These are phyloP conservation scores for Branchinecta lindahli DNA, from an alignment of 1,140 invertebrate species.

Conservation along the genomic window DNA sequence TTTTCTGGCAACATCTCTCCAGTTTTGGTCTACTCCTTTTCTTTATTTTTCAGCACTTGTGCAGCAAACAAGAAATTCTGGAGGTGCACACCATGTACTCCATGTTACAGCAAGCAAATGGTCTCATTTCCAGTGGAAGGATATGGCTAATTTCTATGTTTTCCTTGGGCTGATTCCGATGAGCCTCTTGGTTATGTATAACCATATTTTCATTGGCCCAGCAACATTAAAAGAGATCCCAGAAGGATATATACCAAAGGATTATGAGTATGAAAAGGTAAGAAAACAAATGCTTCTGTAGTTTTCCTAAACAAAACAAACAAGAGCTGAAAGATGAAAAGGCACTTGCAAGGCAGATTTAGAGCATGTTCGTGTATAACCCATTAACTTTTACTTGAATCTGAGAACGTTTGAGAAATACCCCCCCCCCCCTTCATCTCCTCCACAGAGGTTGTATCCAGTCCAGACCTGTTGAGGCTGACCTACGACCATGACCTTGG, in stretches of 20 bases:
- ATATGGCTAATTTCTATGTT: neutral
- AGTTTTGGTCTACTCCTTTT: neutral
- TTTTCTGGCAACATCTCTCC: too few relatives aligned
- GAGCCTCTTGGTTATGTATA: neutral
- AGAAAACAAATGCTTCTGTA: neutral
- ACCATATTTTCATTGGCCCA: neutral
- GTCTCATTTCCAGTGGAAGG: neutral
- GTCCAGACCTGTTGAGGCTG: too few relatives aligned
- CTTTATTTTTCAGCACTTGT: neutral
- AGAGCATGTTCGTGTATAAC: too few relatives aligned
- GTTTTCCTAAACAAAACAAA: too few relatives aligned
- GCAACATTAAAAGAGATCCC: neutral
- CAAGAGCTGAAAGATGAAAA: too few relatives aligned
- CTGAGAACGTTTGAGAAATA: too few relatives aligned
- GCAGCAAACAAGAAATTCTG: neutral
- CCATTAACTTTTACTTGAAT: too few relatives aligned
- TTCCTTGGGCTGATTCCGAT: neutral
- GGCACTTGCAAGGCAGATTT: too few relatives aligned
- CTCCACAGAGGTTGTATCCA: too few relatives aligned
- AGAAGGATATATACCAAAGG: neutral
- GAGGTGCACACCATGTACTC: neutral
- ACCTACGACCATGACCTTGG: too few relatives aligned
- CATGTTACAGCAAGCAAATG: slow-evolving; percentile 1
- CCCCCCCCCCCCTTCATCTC: too few relatives aligned
- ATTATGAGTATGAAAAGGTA: neutral